These are phyloP conservation scores for Acrossocheilus fasciatus DNA, from an alignment of 2,797 vertebrate species.

Conservation along the genomic window DNA sequence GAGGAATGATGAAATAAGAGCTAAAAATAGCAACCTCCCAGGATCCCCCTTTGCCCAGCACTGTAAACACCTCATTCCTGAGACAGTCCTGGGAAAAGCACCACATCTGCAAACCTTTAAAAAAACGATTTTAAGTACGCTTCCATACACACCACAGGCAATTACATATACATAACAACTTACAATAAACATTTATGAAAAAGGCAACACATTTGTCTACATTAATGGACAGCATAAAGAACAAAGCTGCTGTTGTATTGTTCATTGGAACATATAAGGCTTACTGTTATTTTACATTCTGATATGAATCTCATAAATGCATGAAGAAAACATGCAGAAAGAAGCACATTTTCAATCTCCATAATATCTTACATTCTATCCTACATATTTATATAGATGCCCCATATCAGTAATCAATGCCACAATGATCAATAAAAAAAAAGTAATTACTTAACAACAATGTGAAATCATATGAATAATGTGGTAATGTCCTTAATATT, in stretches of 20 bases:
- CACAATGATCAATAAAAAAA: neutral
- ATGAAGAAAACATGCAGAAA: neutral
- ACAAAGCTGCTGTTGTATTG: neutral
- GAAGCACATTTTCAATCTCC: neutral
- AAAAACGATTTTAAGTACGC: slow-evolving; percentile 17
- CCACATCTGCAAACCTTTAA: slow-evolving; percentile 6
- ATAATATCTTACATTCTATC: neutral
- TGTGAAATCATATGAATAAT: neutral
- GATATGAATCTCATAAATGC: neutral
- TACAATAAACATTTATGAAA: neutral
- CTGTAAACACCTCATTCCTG: slow-evolving; percentile 76
- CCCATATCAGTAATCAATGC: neutral
- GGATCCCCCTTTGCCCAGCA: slow-evolving; percentile 80
- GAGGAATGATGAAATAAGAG: slow-evolving; percentile 81
- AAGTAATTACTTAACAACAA: neutral
- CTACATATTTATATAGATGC: neutral
- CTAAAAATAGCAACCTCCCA: slow-evolving; percentile 84
- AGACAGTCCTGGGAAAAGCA: slow-evolving; percentile 54
- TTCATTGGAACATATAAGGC: neutral
- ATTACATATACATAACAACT: neutral
- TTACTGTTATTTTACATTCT: neutral
- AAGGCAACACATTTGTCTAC: neutral
- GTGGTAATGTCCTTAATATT: neutral
- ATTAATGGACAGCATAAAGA: neutral
- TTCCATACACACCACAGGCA: neutral